Evolutionary conservation across 2,797 vertebrate genomes (phyloP).

Genomic region (Acrocephalus scirpaceus): DNA sequence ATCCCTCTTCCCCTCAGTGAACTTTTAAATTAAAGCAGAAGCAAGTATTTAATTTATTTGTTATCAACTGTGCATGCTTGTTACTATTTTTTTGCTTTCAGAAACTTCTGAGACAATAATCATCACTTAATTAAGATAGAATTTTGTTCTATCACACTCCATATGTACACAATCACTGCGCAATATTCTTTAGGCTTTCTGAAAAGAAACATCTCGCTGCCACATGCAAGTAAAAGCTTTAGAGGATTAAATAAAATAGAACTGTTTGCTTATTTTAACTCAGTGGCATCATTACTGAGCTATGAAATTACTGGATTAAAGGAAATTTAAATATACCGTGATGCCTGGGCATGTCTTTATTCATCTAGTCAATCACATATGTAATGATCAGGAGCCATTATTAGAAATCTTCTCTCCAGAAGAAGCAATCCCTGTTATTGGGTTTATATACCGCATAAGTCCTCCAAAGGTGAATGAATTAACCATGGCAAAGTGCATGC

Average conservation of each 20-base stretch:
- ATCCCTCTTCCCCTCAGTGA: background rate
- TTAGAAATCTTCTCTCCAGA: background rate
- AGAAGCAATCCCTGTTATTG: background rate
- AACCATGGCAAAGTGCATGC: background rate
- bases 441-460: background rate
- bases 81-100: background rate
- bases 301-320: background rate
- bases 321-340: background rate
- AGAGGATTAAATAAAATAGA: background rate
- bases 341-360: background rate
- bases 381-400: background rate
- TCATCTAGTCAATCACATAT: background rate
- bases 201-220: background rate
- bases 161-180: background rate
- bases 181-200: background rate
- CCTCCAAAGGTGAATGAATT: background rate
- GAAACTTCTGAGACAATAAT: background rate
- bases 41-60: background rate
- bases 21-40: background rate
- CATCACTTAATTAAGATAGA: background rate
- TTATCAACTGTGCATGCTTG: background rate
- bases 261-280: background rate
- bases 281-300: background rate
- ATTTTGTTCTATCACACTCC: background rate
- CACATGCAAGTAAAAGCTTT: background rate